phyloP scores from a whole-genome alignment of 2,113 vertebrate species.

The Scomber colias region DNA sequence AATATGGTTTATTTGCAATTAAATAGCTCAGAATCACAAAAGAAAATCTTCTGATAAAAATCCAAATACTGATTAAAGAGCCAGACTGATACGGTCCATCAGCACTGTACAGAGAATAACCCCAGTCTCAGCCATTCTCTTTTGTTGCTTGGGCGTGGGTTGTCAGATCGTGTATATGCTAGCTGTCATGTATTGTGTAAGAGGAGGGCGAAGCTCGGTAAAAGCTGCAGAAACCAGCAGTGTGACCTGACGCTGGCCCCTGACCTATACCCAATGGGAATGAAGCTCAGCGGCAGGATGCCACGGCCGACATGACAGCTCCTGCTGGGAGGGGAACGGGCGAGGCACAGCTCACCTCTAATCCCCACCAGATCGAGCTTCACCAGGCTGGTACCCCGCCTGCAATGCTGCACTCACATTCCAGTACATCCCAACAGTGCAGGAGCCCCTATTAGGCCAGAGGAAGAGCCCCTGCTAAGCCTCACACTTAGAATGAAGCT shows the following conservation, averaged over 20 bases:
- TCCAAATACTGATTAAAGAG: constrained; percentile 24
- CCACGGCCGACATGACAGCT: constrained; percentile 72
- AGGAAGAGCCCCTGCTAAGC: constrained; percentile 46
- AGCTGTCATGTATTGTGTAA: constrained; percentile 22
- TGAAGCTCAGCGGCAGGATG: constrained; percentile 56
- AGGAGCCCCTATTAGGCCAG: constrained; percentile 20
- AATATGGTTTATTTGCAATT: neutral
- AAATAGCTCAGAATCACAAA: constrained; percentile 30
- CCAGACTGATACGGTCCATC: neutral
- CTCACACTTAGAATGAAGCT: neutral
- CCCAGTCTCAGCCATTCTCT: constrained; percentile 17
- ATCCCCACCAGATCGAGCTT: constrained; percentile 54
- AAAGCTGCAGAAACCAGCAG: constrained; percentile 45
- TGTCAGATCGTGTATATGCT: constrained; percentile 60
- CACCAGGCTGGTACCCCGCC: constrained; percentile 32
- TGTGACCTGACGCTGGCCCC: constrained; percentile 72
- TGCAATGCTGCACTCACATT: constrained; percentile 53
- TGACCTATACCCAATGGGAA: constrained; percentile 62
- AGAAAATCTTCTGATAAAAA: neutral
- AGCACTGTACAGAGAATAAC: constrained; percentile 28
- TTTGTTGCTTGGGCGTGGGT: constrained; percentile 60
- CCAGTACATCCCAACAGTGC: constrained; percentile 43
- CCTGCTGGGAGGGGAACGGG: constrained; percentile 68
- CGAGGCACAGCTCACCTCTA: constrained; percentile 56
- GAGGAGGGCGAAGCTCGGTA: constrained; percentile 18